Base-by-base conservation (phyloP, 2,797 vertebrate genomes). In the Galagoides demidoff region DNA sequence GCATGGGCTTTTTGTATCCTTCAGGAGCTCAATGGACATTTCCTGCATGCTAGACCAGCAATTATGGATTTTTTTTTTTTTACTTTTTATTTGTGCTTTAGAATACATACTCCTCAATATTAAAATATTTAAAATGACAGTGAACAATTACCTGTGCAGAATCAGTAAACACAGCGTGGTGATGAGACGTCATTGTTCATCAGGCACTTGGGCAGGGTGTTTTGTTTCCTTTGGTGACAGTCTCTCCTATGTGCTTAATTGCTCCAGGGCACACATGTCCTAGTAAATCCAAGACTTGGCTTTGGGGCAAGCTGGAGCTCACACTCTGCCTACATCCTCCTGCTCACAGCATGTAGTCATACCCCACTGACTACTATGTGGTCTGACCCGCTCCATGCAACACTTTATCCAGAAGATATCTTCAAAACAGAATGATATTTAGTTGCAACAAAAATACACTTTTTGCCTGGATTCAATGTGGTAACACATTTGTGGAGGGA, bases 21-120 rank as follows among this genome's bases (percentile, higher is more conserved):
- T 76, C 39, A 83, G 88, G 49, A 78, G 4, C 27, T 63, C 70
- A 45, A 0, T 25, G 45, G 77, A 82, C 76, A 16, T 85, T 78
- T 92, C 29, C 61, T 59, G 2, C 6, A 4, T 68, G 9, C 3
- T 45, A 71, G 55, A 88, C 7, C 19, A 39, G 2, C 20, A 20
- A n/a, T 43, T 91, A 31, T 19, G 29, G 61, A 20, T 59, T 37
- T 52, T 55, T 70, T 82, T 9, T 14, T 39, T 52, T 52, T 49
- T 13, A 37, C 37, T 23, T 90, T 88, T 70, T 77, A 59, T 63
- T 77, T 85, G 55, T 81, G 22, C 34, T 95, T 89, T 95, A 79
- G 23, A 85, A 71, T 70, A 27, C 3, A 39, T 61, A 20, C 2
- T 71, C 14, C 34, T 93, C 55, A 77, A 45, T 59, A 61, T 63